Conservation (phyloP, 2,113 vertebrate genomes). For the cat (Felis catus) region DNA sequence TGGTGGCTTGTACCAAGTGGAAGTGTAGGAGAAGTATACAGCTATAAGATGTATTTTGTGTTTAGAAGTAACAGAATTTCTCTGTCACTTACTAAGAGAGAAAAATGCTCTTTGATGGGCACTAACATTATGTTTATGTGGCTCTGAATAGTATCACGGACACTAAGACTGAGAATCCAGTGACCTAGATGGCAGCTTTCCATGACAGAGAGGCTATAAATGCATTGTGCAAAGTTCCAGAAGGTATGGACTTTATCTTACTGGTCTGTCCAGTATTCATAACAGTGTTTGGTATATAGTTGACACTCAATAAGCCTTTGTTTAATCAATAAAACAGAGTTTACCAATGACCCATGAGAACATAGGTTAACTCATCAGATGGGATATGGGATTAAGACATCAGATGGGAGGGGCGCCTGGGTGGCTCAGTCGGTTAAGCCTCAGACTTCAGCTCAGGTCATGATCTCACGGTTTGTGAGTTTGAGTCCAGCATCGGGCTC, state of each 20-base stretch:
- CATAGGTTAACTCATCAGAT: background rate
- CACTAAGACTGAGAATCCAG: background rate
- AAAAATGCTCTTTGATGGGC: background rate
- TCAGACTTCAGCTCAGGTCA: too few species aligned
- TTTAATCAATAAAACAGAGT: constrained; percentile 1
- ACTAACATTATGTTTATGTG: background rate
- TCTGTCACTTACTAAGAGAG: background rate
- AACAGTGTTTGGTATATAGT: background rate
- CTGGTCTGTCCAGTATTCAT: background rate
- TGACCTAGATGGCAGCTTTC: background rate
- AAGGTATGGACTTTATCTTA: background rate
- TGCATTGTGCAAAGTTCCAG: background rate
- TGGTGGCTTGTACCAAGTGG: background rate
- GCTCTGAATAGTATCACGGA: background rate
- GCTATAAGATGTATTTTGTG: background rate
- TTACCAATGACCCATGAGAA: background rate
- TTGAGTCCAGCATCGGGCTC: too few species aligned
- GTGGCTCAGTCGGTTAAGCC: too few species aligned
- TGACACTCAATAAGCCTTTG: background rate
- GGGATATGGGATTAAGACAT: background rate
- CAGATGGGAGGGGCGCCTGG: background rate
- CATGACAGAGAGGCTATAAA: background rate
- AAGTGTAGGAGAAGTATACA: background rate
- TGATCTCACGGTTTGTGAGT: too few species aligned
- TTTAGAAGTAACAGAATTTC: background rate